These are phyloP conservation scores for Lottia scabra DNA, from an alignment of 2,888 invertebrate species.

Conservation along the genomic window DNA sequence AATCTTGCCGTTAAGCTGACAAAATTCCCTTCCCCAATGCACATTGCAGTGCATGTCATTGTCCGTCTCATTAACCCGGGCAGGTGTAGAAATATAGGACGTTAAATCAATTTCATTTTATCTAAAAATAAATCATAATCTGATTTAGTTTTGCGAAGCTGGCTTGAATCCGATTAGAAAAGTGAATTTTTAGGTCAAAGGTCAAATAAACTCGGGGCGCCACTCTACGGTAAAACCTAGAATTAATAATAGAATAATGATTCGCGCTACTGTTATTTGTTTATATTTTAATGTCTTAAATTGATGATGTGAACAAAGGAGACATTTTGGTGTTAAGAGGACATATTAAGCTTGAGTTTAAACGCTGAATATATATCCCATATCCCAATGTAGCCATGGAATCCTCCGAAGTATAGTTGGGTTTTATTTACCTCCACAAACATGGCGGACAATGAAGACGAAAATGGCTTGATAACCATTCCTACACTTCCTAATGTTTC, in stretches of 20 bases:
- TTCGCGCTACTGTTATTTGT: not conserved
- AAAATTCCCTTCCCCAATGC: too few species aligned
- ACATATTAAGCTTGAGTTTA: too few species aligned
- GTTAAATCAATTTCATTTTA: too few species aligned
- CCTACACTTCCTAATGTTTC: constrained; percentile 30
- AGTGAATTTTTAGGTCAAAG: not conserved
- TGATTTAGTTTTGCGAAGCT: too few species aligned
- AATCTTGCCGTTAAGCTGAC: too few species aligned
- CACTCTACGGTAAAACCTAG: not conserved
- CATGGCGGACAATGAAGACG: constrained; percentile 58
- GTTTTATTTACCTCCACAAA: constrained; percentile 39
- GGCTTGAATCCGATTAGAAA: not conserved
- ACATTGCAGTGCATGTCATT: too few species aligned
- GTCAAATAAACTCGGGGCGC: not conserved
- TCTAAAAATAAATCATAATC: too few species aligned
- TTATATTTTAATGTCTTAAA: not conserved
- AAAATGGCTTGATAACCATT: constrained; percentile 40
- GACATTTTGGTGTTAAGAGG: not conserved
- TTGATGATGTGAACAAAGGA: not conserved
- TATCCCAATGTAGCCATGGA: not conserved
- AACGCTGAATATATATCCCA: too few species aligned
- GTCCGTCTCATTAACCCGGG: too few species aligned
- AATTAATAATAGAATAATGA: not conserved
- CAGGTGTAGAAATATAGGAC: too few species aligned
- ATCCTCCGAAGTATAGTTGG: constrained; percentile 3